phyloP scores from a whole-genome alignment of 1,140 invertebrate genomes.

The Eciton burchellii region DNA sequence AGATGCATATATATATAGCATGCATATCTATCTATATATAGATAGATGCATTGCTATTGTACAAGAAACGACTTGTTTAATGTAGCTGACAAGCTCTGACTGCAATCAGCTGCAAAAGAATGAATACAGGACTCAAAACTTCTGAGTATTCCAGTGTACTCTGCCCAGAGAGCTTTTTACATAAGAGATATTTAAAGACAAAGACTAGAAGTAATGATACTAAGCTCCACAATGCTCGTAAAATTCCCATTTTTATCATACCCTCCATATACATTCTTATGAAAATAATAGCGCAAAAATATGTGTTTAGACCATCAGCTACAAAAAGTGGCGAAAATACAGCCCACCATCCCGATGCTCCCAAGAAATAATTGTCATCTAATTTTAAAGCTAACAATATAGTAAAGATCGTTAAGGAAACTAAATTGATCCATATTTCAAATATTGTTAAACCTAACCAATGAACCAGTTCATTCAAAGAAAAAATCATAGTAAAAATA shows the following conservation, averaged over 20 bases:
- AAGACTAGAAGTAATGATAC: constrained; percentile 94
- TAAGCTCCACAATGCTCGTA: constrained; percentile 94
- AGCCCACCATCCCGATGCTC: constrained; percentile 90
- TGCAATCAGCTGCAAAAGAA: constrained; percentile 94
- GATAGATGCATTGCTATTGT: background rate
- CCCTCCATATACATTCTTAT: constrained; percentile 95
- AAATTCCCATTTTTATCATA: constrained; percentile 90
- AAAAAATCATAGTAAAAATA: constrained; percentile 92
- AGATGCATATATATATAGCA: background rate
- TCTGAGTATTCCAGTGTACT: constrained; percentile 95
- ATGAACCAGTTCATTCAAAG: constrained; percentile 94
- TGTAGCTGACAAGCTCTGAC: constrained; percentile 96
- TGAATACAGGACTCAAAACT: constrained; percentile 96
- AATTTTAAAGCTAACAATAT: constrained; percentile 92
- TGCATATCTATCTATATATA: no score
- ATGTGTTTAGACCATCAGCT: constrained; percentile 95
- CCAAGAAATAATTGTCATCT: constrained; percentile 87
- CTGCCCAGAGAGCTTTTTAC: constrained; percentile 93
- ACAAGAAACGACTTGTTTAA: constrained; percentile 74
- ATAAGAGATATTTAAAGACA: constrained; percentile 96
- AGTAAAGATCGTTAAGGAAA: constrained; percentile 93
- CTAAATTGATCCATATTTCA: constrained; percentile 96
- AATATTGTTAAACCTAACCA: constrained; percentile 97
- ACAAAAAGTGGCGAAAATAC: constrained; percentile 96
- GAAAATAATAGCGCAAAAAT: constrained; percentile 97